phyloP scores from a whole-genome alignment of 2,888 invertebrate species.

The Cheilosia vernalis region DNA sequence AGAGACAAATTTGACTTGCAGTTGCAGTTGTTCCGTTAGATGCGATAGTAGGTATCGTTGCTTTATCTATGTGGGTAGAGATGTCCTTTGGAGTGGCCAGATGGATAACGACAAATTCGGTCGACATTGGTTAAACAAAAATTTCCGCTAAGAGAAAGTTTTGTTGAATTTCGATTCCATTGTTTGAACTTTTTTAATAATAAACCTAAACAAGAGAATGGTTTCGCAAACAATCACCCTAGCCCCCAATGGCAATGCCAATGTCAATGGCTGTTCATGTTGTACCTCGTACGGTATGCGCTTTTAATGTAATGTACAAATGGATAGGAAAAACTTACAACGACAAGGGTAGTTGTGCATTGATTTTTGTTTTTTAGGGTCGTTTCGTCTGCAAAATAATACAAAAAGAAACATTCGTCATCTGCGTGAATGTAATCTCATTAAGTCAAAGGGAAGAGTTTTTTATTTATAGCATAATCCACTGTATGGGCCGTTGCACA shows the following conservation, averaged over 20 bases:
- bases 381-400: background rate
- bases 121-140: background rate
- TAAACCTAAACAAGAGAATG: background rate
- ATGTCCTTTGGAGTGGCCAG: background rate
- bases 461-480: background rate
- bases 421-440: background rate
- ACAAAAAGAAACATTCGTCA: background rate
- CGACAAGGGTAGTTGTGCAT: background rate
- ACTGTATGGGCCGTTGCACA: background rate
- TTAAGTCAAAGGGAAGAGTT: background rate
- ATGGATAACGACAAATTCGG: background rate
- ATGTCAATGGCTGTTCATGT: conserved; percentile 10
- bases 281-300: background rate
- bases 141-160: conserved; percentile 5
- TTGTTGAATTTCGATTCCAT: conserved; percentile 2
- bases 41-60: background rate
- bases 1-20: conserved; percentile 5
- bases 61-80: background rate
- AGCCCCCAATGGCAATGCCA: conserved; percentile 18
- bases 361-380: conserved; percentile 1
- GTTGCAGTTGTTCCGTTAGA: background rate
- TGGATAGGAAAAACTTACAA: background rate
- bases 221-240: background rate
- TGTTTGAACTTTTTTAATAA: conserved; percentile 8
- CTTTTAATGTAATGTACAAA: conserved; percentile 4